These are phyloP conservation scores for Perizoma flavofasciatum DNA, from an alignment of 2,888 invertebrate species.

Conservation along the genomic window DNA sequence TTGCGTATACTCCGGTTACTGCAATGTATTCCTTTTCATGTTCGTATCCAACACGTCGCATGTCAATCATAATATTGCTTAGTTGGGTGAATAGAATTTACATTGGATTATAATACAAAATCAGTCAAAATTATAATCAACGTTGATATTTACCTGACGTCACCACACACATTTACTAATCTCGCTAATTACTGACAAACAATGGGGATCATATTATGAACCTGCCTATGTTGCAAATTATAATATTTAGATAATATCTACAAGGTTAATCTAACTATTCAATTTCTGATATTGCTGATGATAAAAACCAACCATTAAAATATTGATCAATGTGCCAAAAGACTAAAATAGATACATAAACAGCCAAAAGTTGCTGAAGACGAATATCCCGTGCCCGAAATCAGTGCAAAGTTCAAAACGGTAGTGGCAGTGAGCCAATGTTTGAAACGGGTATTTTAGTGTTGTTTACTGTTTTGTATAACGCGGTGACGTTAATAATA, in stretches of 20 bases:
- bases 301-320: conserved; percentile 9
- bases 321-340: conserved; percentile 60
- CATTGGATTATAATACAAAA: too few relatives aligned
- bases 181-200: conserved; percentile 21
- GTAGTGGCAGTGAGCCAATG: conserved; percentile 72
- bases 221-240: conserved; percentile 2
- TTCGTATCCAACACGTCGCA: conserved; percentile 3
- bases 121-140: conserved; percentile 12
- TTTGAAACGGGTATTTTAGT: conserved; percentile 49
- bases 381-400: conserved; percentile 75
- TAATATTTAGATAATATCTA: background rate
- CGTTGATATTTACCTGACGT: conserved; percentile 1
- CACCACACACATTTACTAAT: conserved; percentile 35
- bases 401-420: conserved; percentile 76
- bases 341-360: conserved; percentile 68
- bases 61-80: background rate
- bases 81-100: background rate
- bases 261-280: background rate
- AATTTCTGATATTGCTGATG: background rate
- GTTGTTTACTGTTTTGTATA: conserved; percentile 48
- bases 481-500: conserved; percentile 33
- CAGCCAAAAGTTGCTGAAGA: conserved; percentile 67
- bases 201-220: background rate
- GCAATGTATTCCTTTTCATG: conserved; percentile 18
- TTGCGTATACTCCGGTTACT: conserved; percentile 33